Evolutionary conservation across 2,113 vertebrate genomes (phyloP), one percentile per base, ranked within the genome.

Genomic region (Ivindomyrus marchei): DNA sequence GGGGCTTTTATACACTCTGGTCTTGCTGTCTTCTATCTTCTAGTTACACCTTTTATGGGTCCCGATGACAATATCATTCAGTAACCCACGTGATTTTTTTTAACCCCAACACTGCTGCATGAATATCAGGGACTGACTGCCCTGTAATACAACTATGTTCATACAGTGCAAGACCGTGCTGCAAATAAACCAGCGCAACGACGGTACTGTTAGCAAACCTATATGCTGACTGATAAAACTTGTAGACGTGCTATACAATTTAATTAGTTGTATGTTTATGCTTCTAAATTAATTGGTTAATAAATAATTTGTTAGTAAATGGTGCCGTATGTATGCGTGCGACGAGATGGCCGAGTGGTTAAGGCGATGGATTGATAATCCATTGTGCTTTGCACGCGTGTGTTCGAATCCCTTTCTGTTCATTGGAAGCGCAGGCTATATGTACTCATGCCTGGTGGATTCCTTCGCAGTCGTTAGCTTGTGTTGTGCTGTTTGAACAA

Each of bases 21-120:
- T 94, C 93, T 95, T 95, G 96, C 96, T 96, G 96, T 97, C 96
- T 94, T 93, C 91, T 90, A 90, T 92, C 91, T 92, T 93, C 89
- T 93, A 91, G 92, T 93, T 86, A 91, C 89, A 87, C 87, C 66
- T 92, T 93, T 90, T 90, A 87, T 93, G 94, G 94, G 94, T 92
- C 86, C 93, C 94, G 93, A 95, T 94, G 92, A 95, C 94, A 95
- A 94, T 94, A 93, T 94, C 93, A 91, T 90, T 92, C 92, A 92
- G 88, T 42, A 31, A 47, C 89, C 92, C 94, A 94, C 91, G 94
- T 95, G 94, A 94, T 92, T 92, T 89, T 24, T 94, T 94, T 86
- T 95, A 95, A 95, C 95, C 90, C 84, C 31, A 36, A 19, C 74
- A 42, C 36, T 80, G 74, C 83, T 27, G 45, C 83, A 49, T n/a